These are phyloP conservation scores for Characodon lateralis DNA, from an alignment of 2,797 vertebrate species.

Conservation along the genomic window DNA sequence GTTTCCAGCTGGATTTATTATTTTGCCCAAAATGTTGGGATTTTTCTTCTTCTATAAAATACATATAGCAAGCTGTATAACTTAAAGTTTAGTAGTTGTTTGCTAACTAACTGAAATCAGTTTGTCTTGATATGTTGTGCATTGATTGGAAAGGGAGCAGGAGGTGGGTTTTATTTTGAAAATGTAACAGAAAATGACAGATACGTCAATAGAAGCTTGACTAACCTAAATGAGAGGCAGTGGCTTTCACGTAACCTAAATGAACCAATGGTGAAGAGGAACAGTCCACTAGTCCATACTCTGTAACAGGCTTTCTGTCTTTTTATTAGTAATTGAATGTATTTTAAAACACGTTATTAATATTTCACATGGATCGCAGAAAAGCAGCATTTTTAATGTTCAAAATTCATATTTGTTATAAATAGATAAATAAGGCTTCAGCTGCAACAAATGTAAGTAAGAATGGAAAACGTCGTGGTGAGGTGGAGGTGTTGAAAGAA, in stretches of 20 bases:
- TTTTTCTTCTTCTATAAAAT: neutral
- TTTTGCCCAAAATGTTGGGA: neutral
- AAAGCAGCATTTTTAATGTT: too few species aligned
- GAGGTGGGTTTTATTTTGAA: constrained; percentile 33
- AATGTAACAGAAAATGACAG: rapidly evolving
- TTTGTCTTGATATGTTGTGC: neutral
- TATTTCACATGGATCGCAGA: too few species aligned
- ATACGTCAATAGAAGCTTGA: neutral
- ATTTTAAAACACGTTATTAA: too few species aligned
- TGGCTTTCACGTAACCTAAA: constrained; percentile 26
- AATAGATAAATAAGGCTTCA: neutral
- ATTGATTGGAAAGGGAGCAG: neutral
- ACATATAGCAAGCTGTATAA: neutral
- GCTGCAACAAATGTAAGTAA: too few species aligned
- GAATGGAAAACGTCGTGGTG: neutral
- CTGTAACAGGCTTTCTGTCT: neutral
- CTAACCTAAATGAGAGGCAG: neutral
- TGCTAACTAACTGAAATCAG: neutral
- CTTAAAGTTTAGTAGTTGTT: neutral
- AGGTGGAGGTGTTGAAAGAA: neutral
- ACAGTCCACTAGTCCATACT: too few species aligned
- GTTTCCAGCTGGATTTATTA: neutral
- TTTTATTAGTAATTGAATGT: neutral
- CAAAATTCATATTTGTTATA: neutral
- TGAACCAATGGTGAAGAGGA: constrained; percentile 34